phyloP scores from a whole-genome alignment of 2,113 vertebrate genomes.

The Chionomys nivalis region DNA sequence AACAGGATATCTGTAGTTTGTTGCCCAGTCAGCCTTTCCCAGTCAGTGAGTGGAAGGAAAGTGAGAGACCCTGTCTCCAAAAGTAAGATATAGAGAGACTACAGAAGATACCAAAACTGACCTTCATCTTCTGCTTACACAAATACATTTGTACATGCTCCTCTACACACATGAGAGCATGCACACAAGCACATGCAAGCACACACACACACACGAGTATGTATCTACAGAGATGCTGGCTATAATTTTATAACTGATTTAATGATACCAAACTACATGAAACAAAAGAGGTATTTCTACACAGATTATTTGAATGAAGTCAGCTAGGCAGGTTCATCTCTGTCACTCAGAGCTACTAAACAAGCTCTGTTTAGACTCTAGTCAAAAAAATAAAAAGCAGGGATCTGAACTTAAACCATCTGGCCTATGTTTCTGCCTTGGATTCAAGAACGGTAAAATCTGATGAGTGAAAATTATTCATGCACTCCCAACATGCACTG shows the following conservation, averaged over 20 bases:
- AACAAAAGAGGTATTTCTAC: not conserved
- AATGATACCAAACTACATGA: not conserved
- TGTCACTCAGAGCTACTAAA: not conserved
- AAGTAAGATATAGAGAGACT: not conserved
- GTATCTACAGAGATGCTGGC: not conserved
- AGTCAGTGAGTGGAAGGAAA: not conserved
- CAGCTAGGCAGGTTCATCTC: not conserved
- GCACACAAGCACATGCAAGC: no score
- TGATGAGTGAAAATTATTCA: conserved; percentile 34
- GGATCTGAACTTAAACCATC: conserved; percentile 48
- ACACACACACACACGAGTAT: not conserved
- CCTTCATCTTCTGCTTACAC: not conserved
- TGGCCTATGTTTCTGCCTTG: conserved; percentile 44
- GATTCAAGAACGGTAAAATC: conserved; percentile 20
- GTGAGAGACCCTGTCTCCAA: not conserved
- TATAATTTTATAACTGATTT: not conserved
- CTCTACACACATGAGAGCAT: not conserved
- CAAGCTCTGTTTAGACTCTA: not conserved
- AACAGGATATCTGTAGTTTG: not conserved
- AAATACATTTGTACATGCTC: not conserved
- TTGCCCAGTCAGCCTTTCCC: not conserved
- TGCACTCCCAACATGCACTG: not conserved
- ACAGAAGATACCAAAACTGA: not conserved
- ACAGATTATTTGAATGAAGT: not conserved
- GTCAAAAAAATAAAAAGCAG: not conserved